Percentiles rank a stretch among this genome's conserved stretches.
These are phyloP conservation scores for Hydraecia micacea DNA, from an alignment of 2,888 invertebrate species.

Conservation along the genomic window DNA sequence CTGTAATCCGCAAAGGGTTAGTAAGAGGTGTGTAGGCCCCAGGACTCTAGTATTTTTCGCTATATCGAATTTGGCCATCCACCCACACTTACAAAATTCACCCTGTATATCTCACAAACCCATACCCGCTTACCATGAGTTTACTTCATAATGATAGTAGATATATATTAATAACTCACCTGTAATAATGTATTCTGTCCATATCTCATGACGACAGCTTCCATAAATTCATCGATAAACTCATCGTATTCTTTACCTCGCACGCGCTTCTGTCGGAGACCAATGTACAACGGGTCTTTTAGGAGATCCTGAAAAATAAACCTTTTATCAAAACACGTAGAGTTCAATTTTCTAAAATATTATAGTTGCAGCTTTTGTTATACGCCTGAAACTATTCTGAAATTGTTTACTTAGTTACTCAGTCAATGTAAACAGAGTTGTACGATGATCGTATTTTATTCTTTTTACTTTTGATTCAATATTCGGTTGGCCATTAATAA, in stretches of 20 bases:
- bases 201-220: slow-evolving; percentile 96
- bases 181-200: slow-evolving; percentile 96
- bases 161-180: slow-evolving; percentile 74
- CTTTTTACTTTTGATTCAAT: slow-evolving; percentile 18
- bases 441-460: slow-evolving; percentile 8
- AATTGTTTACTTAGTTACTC: slow-evolving; percentile 32
- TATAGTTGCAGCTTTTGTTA: neutral
- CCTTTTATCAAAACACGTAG: slow-evolving; percentile 9
- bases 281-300: slow-evolving; percentile 98
- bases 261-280: slow-evolving; percentile 95
- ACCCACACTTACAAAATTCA: neutral
- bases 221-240: slow-evolving; percentile 99
- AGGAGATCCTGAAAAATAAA: slow-evolving; percentile 92
- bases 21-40: too few species aligned
- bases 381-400: neutral
- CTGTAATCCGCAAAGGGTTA: too few species aligned
- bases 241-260: slow-evolving; percentile 97
- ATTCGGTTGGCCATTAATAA: neutral
- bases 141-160: neutral
- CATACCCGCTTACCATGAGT: neutral
- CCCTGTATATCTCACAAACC: neutral
- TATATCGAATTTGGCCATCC: neutral
- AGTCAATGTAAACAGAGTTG: slow-evolving; percentile 13
- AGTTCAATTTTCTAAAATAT: neutral
- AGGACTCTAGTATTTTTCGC: too few species aligned